phyloP scores from a whole-genome alignment of 2,888 invertebrate species.

The Phorcus lineatus region DNA sequence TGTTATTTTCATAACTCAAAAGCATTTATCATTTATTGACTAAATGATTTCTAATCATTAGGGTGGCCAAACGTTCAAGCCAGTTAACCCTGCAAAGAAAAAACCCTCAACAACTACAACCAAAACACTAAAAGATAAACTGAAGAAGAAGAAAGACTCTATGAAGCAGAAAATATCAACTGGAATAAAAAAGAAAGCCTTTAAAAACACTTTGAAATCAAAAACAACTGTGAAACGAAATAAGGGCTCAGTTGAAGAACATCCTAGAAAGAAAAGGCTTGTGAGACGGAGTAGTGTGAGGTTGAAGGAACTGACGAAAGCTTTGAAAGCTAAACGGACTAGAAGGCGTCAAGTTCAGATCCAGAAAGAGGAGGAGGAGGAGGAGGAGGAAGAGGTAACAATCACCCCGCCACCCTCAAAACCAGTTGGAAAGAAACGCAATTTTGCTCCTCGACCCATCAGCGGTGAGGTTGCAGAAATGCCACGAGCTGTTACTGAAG shows the following conservation, averaged over 20 bases:
- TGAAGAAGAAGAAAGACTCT: background rate
- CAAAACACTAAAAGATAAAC: background rate
- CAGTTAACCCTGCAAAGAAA: slow-evolving; percentile 1
- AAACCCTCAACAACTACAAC: background rate
- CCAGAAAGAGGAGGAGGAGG: slow-evolving; percentile 9
- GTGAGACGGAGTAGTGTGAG: background rate
- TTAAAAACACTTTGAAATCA: background rate
- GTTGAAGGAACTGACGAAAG: slow-evolving; percentile 21
- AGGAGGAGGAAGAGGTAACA: background rate
- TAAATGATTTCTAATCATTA: too few species aligned
- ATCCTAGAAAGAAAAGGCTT: background rate
- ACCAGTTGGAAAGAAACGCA: slow-evolving; percentile 6
- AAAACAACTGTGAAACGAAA: background rate
- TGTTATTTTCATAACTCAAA: too few species aligned
- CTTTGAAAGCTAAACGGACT: background rate
- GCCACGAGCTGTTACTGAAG: slow-evolving; percentile 4
- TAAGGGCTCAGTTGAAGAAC: background rate
- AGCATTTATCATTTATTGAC: too few species aligned
- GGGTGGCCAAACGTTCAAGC: background rate
- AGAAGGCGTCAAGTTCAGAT: background rate
- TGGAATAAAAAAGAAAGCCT: background rate
- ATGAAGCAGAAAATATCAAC: background rate
- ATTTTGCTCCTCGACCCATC: background rate
- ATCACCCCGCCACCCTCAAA: background rate
- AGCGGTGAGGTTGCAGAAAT: background rate